These are phyloP conservation scores for Agriopis leucophaearia DNA, from an alignment of 2,888 invertebrate species.

Conservation along the genomic window DNA sequence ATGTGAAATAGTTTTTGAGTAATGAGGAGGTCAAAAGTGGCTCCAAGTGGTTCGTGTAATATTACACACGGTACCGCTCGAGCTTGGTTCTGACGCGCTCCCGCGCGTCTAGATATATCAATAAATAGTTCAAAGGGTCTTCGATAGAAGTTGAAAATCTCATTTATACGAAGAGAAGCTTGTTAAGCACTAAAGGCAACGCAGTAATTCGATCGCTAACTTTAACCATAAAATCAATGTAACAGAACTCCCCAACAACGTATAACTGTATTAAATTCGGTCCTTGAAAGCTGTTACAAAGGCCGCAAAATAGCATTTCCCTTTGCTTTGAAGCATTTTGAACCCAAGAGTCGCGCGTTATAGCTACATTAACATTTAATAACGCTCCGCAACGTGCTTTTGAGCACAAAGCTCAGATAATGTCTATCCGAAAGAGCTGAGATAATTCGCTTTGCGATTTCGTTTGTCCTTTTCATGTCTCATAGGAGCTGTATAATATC, in stretches of 20 bases:
- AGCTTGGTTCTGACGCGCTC: too few species aligned
- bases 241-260: constrained; percentile 22
- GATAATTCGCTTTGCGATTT: neutral
- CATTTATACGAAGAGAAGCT: constrained; percentile 10
- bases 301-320: constrained; percentile 24
- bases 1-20: too few species aligned
- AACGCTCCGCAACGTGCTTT: constrained; percentile 18
- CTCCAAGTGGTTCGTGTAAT: too few species aligned
- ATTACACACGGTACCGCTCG: too few species aligned
- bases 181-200: constrained; percentile 19
- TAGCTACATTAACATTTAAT: constrained; percentile 34
- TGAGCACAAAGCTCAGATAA: constrained; percentile 11
- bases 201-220: constrained; percentile 25
- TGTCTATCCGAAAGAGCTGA: constrained; percentile 18
- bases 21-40: too few species aligned
- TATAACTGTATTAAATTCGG: constrained; percentile 33
- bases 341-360: constrained; percentile 20
- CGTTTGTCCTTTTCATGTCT: neutral
- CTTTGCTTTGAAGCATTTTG: constrained; percentile 15
- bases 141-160: constrained; percentile 10
- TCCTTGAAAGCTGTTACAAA: constrained; percentile 25
- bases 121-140: neutral
- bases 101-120: too few species aligned
- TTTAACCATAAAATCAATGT: constrained; percentile 39
- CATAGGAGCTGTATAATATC: too few species aligned